A percentile compares a stretch with the other conserved stretches of the same genome.
These are phyloP conservation scores for Cichlasoma orientale DNA, from an alignment of 2,797 vertebrate genomes.

Conservation along the genomic window DNA sequence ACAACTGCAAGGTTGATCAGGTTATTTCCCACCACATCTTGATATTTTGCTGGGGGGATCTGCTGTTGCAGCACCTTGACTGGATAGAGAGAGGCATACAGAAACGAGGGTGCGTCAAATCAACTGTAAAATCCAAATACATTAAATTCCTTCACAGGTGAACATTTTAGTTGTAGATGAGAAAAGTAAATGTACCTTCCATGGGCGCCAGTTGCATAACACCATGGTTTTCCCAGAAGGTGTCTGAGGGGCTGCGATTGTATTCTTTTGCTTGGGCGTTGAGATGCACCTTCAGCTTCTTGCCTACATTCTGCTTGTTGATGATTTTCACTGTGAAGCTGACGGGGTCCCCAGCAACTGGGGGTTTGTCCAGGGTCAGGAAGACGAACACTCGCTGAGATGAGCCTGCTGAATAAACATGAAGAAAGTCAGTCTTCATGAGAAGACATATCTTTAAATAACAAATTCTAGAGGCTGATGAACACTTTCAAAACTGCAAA, in stretches of 20 bases:
- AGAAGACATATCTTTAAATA: neutral
- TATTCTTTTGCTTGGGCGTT: slow-evolving; percentile 87
- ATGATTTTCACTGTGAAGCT: slow-evolving; percentile 78
- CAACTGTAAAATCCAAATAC: neutral
- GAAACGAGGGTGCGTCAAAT: neutral
- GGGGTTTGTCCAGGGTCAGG: slow-evolving; percentile 79
- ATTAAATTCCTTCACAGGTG: neutral
- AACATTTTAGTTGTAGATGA: neutral
- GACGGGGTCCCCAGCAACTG: slow-evolving; percentile 83
- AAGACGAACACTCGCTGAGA: slow-evolving; percentile 57
- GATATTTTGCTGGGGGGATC: slow-evolving; percentile 69
- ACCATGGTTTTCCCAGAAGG: slow-evolving; percentile 82
- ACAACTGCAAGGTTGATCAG: slow-evolving; percentile 82
- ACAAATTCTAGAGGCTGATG: neutral
- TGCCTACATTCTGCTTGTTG: slow-evolving; percentile 75
- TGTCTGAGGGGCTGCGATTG: slow-evolving; percentile 73
- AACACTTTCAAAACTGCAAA: neutral
- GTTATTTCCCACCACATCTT: slow-evolving; percentile 60
- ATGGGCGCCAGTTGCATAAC: slow-evolving; percentile 75
- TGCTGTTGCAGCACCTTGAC: slow-evolving; percentile 66
- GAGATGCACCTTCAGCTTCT: slow-evolving; percentile 82
- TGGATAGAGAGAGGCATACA: slow-evolving; percentile 33
- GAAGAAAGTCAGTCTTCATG: neutral
- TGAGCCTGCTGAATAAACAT: slow-evolving; percentile 13
- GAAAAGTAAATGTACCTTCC: slow-evolving; percentile 80